Base-by-base conservation (phyloP, 1,140 invertebrate species). In the Brachionus rubens region DNA sequence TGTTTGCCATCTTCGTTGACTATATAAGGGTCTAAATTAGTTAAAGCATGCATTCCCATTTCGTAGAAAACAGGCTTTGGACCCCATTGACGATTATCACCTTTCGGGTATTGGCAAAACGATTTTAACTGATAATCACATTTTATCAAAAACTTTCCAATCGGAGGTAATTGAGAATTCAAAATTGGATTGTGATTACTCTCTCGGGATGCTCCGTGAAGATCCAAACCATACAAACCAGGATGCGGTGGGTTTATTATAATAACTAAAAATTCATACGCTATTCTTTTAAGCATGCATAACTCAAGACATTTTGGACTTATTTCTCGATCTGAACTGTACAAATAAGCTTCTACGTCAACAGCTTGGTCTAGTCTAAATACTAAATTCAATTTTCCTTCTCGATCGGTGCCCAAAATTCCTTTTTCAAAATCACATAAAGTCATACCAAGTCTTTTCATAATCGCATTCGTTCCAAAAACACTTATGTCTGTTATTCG, bases 301-400 rank as follows among this genome's bases (percentile, higher is more conserved):
- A 72, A 41, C 24, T 72, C 68, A n/a, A 72, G 46, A 26, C 43
- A 72, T 50, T 72, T 72, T n/a, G 68, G 26, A 33, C 68, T 72
- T 40, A 72, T 72, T 46, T 36, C 30, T 24, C n/a, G 24, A 40
- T 72, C 68, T 3, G 68, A 50, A 26, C 68, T 72, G 46, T 30
- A 72, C 46, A 72, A 41, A 33, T 50, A 72, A 14, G 68, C 68
- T 40, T 72, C 68, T 7, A 72, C 3, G 30, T 72, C 68, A 21
- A 72, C 24, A 9, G 43, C 19, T 19, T 72, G 43, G n/a, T 24
- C 19, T 46, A 72, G 48, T 72, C 50, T n/a, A 28, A 72, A 72
- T 12, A 72, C 68, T 26, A 72, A 52, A 30, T 72, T 72, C 16
- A 72, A 19, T 33, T 54, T 48, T 36, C 68, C 68, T 40, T 72